Base-by-base conservation (phyloP, 2,797 vertebrate species). In the Muraenolepis orangiensis region DNA sequence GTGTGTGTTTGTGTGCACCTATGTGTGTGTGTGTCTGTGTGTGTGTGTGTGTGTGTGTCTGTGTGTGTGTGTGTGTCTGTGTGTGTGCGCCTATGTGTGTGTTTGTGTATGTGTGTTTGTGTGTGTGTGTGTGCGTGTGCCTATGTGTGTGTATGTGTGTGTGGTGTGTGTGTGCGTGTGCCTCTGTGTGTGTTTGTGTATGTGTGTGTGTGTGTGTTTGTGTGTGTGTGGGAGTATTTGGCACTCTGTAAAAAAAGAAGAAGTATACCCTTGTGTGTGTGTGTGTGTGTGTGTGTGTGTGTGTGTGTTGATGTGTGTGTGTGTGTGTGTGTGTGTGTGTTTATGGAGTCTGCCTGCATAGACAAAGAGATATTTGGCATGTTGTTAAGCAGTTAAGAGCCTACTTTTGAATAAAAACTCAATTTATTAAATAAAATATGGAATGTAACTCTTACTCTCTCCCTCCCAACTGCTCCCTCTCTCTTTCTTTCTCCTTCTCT, bases 391-490 rank as follows among this genome's bases (percentile, higher is more conserved):
- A 38, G 36, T 10, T 4, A 7, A 4, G 36, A 38, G 36, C 36
- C 36, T 38, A 10, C 36, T 38, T 38, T 4, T 38, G 36, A 38
- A 38, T 38, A 38, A 38, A 38, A 38, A 38, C 36, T 38, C 36
- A 38, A 38, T 38, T 7, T 38, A 38, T 38, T 6, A 38, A 38
- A 10, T 1, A 38, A 38, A 38, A 10, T 10, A 38, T 10, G 36
- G 36, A 38, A 38, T 4, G 1, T 38, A 38, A 38, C 36, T 42
- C 12, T 42, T 2, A 14, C 13, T 66, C 40, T 75, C 51, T 77
- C 29, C 72, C 57, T 61, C 61, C 80, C n/a, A n/a, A n/a, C n/a
- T n/a, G n/a, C 34, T 69, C 72, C 72, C 13, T 68, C 20, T 70
- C 0, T 76, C 16, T n/a, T 18, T 57, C 51, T 57, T 18, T 57